Conservation (phyloP, 1,140 invertebrate genomes). For the Magallana ariakensis region DNA sequence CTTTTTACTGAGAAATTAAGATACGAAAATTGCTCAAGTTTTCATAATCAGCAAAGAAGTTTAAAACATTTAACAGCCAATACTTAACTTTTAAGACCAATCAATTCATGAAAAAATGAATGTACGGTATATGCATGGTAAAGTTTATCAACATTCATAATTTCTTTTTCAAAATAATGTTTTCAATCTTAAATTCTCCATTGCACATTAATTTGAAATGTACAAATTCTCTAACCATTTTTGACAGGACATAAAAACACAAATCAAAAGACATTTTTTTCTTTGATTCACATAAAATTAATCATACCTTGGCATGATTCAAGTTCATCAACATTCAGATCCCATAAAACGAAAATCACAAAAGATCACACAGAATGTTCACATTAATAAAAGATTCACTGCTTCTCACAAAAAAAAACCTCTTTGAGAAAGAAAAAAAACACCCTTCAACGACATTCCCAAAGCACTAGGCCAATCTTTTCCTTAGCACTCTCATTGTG, state of each 20-base stretch:
- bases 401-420: background rate
- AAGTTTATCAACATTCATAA: too few species aligned
- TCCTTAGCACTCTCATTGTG: background rate
- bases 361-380: slow-evolving; percentile 1
- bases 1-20: too few species aligned
- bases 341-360: background rate
- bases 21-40: too few species aligned
- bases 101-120: too few species aligned
- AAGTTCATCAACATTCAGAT: slow-evolving; percentile 1
- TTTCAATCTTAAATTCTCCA: too few species aligned
- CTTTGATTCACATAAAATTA: background rate
- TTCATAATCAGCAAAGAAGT: too few species aligned
- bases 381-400: background rate
- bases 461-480: background rate
- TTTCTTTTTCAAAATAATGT: too few species aligned
- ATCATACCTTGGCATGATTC: slow-evolving; percentile 17
- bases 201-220: too few species aligned
- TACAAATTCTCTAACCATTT: background rate
- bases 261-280: background rate
- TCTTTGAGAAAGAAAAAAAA: background rate
- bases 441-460: slow-evolving; percentile 6
- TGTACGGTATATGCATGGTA: too few species aligned
- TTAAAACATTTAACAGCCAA: too few species aligned
- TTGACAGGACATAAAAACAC: background rate
- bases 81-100: too few species aligned